phyloP scores from a whole-genome alignment of 1,140 invertebrate species.

The Solen grandis region DNA sequence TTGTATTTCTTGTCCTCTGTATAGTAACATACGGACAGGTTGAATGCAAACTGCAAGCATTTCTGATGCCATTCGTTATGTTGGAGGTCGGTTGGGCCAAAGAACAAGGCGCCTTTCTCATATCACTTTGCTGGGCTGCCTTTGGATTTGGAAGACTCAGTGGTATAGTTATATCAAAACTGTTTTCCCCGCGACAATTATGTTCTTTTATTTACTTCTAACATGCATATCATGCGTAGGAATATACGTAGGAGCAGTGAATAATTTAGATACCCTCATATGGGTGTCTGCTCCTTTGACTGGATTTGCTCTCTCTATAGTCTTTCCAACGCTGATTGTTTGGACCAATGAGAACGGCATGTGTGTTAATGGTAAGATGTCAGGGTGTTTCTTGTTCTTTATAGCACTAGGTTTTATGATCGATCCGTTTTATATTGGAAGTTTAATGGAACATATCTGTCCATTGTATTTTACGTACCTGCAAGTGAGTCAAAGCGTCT shows the following conservation, averaged over 20 bases:
- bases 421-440: constrained; percentile 35
- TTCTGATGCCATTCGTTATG: no score
- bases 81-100: constrained; percentile 53
- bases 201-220: constrained; percentile 4
- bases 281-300: constrained; percentile 42
- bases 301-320: constrained; percentile 40
- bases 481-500: no score
- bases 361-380: constrained; percentile 44
- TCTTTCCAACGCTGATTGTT: constrained; percentile 53
- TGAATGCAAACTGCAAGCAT: constrained; percentile 47
- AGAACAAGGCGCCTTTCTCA: constrained; percentile 34
- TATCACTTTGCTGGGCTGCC: constrained; percentile 48
- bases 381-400: constrained; percentile 16
- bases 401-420: constrained; percentile 17
- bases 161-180: constrained; percentile 38
- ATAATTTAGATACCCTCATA: background rate
- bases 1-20: constrained; percentile 30
- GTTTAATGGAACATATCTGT: constrained; percentile 19
- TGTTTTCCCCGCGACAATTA: constrained; percentile 9
- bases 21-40: constrained; percentile 16
- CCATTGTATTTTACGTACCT: constrained; percentile 26
- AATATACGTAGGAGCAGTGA: constrained; percentile 23
- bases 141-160: constrained; percentile 46
- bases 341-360: constrained; percentile 55
- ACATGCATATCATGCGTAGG: constrained; percentile 18